Base-by-base conservation (phyloP, 2,888 invertebrate species). In the Xestia rhomboidea region DNA sequence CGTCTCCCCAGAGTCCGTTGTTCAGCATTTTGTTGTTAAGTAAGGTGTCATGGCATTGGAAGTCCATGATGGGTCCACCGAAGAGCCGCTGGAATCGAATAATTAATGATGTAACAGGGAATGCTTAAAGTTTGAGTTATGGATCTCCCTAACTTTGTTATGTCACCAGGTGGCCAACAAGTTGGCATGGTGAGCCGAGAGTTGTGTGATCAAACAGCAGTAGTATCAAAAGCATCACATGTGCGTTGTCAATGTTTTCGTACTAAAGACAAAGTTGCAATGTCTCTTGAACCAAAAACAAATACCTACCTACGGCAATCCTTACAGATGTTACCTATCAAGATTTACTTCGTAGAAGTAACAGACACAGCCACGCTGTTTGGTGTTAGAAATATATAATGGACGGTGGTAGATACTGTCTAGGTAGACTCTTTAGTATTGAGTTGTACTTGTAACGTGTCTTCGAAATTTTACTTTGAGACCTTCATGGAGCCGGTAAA, bases 11-110 rank as follows among this genome's bases (percentile, higher is more conserved):
- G 0, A 91, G 83, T 5, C 90, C 89, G 11, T 87, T 86, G 5
- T 69, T 79, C 15, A 84, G 71, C 0, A 83, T 70, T 34, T 91
- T 95, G 18, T 84, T 94, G 2, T 84, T 86, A 2, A 96, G 87
- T 38, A 95, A 88, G 15, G 85, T 88, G 27, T 94, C 90, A 18
- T 95, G 93, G 67, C 95, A 96, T 51, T 94, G 92, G 6, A 91
- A 87, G 78, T 94, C 92, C 89, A 96, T 91, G 21, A 97, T 91
- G 0, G 96, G 95, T 1, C 97, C 97, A 24, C 97, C 97, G 76
- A 96, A 97, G 7, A 97, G 89, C 34, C 96, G 85, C 92, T 94
- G 90, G 0, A 69, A 74, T 0, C 5, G 0, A 69, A 73, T 8
- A 24, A 6, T n/a, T 27, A n/a, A 57, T 34, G 18, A 30, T 30